Percentiles rank a stretch among this genome's conserved stretches.
phyloP scores from a whole-genome alignment of 2,797 vertebrate species.

The Lutjanus argentimaculatus region DNA sequence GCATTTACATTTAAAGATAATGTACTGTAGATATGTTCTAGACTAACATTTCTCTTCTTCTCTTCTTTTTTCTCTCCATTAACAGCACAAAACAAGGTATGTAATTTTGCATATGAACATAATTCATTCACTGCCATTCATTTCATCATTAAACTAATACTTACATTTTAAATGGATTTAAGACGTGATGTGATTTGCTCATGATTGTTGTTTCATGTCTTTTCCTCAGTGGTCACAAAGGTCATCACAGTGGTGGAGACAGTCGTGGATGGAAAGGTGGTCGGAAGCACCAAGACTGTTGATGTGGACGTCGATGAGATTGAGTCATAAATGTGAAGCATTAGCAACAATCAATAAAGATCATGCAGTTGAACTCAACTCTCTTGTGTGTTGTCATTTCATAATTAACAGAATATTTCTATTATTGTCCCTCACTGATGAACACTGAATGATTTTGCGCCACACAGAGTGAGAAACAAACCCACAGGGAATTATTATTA shows the following conservation, averaged over 20 bases:
- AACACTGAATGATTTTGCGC: neutral
- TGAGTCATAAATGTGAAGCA: conserved; percentile 33
- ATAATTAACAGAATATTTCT: neutral
- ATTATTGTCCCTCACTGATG: neutral
- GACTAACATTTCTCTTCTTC: conserved; percentile 43
- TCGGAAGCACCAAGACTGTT: conserved; percentile 70
- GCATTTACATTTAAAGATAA: neutral
- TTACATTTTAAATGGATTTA: neutral
- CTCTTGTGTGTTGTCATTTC: conserved; percentile 9
- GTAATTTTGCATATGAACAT: neutral
- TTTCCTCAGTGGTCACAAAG: conserved; percentile 77
- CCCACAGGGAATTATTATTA: neutral
- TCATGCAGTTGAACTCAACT: conserved; percentile 52
- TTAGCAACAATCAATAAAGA: conserved; percentile 71
- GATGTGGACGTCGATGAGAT: conserved; percentile 72
- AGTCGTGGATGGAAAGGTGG: conserved; percentile 75
- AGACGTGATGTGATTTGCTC: neutral
- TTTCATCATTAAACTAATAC: neutral
- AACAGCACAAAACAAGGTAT: conserved; percentile 77
- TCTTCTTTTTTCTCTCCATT: conserved; percentile 7
- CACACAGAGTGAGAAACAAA: neutral
- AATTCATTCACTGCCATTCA: neutral
- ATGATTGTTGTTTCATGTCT: conserved; percentile 16
- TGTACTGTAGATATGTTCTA: neutral
- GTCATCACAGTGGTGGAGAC: conserved; percentile 81